These are phyloP conservation scores for Bovichtus diacanthus DNA, from an alignment of 2,797 vertebrate species.

Conservation along the genomic window DNA sequence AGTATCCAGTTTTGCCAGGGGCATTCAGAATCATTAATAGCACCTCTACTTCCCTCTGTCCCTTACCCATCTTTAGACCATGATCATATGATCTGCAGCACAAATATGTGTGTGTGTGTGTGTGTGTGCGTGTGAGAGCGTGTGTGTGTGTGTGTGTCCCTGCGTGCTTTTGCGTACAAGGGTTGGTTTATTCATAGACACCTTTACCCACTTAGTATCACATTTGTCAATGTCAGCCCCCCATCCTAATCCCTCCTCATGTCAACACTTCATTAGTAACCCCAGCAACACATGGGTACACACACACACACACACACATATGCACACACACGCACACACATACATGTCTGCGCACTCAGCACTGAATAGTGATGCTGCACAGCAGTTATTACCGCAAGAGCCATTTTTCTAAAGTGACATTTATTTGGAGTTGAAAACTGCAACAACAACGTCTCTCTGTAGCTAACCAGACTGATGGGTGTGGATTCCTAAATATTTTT, in stretches of 20 bases:
- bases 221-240: conserved; percentile 82
- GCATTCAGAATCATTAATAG: conserved; percentile 5
- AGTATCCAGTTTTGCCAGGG: not conserved
- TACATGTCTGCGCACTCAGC: conserved; percentile 10
- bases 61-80: conserved; percentile 8
- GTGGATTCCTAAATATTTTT: conserved; percentile 14
- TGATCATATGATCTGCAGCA: conserved; percentile 2
- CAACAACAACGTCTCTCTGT: conserved; percentile 13
- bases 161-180: conserved; percentile 43
- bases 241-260: conserved; percentile 75
- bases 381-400: conserved; percentile 14
- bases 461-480: not conserved
- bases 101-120: conserved; percentile 14
- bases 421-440: conserved; percentile 38
- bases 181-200: conserved; percentile 82
- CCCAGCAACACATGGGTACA: conserved; percentile 47
- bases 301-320: conserved; percentile 24
- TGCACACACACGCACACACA: conserved; percentile 34
- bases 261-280: conserved; percentile 85
- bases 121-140: conserved; percentile 7
- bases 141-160: not conserved
- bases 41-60: not conserved
- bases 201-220: conserved; percentile 78
- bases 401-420: conserved; percentile 23
- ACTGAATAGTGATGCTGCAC: conserved; percentile 9